Evolutionary conservation across 2,888 invertebrate species (phyloP), one percentile per base, ranked within the genome.

Genomic region (Sthenelais limicola): DNA sequence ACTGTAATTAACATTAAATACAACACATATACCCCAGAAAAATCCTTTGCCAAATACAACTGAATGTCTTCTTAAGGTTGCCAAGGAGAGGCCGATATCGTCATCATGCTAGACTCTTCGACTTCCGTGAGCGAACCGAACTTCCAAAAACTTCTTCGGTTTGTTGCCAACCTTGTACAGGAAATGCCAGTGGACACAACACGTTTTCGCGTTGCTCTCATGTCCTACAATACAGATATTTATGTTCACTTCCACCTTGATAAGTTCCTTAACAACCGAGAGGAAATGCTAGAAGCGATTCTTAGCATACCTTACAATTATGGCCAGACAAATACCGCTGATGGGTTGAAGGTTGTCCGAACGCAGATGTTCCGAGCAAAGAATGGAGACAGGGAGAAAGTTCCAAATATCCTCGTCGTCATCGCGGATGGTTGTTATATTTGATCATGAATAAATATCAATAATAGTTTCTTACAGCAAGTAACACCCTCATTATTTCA

Each of bases 91-190:
- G 76, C 74, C 0, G 78, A 78, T 67, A 38, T 78, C 24, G 71
- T 75, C 24, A 75, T 75, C 26, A 26, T 78, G 28, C 24, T 74
- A 15, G 78, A 78, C 71, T 71, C 73, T 3, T 78, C 78, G 9
- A 76, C 72, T n/a, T 75, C 75, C 43, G 72, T 78, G 38, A 71
- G 75, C 18, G 56, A 52, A 4, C 26, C 48, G 33, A 75, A 75
- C 71, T 78, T 75, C 74, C 68, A 69, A 0, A 52, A 38, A 0
- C 49, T 76, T 2, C 43, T 73, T n/a, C 30, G 69, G 18, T 76
- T 77, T 62, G 26, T 78, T 18, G 33, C 66, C 33, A 73, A 74
- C 67, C 21, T 77, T n/a, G 69, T 73, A 1, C 66, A 71, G 7
- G 70, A 74, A 24, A 35, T 75, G 43, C 77, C 75, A 62, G 69